A percentile compares a stretch with the other conserved stretches of the same genome.
Evolutionary conservation across 2,888 invertebrate species (phyloP).

Genomic region (Mesoligia furuncula): DNA sequence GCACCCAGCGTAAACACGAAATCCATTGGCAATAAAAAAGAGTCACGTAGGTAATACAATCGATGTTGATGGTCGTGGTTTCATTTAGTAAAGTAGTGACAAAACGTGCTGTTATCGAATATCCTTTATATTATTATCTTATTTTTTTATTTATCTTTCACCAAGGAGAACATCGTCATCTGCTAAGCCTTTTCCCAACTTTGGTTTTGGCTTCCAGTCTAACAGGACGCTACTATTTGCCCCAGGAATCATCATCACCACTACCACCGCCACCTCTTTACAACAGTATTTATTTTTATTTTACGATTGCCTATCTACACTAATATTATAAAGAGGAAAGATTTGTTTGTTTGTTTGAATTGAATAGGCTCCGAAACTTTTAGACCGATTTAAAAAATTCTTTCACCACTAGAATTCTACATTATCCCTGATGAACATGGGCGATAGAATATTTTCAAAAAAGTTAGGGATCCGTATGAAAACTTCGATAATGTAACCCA

Average conservation of each 20-base stretch:
- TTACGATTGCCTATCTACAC: neutral
- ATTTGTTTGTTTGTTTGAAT: no score
- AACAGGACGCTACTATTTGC: neutral
- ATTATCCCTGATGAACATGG: no score
- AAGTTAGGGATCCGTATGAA: no score
- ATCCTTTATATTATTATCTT: neutral
- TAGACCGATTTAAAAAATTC: no score
- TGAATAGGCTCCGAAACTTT: no score
- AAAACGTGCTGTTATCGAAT: constrained; percentile 30
- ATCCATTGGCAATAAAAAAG: constrained; percentile 36
- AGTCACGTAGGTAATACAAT: constrained; percentile 46
- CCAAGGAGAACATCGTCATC: neutral
- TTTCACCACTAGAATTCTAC: no score
- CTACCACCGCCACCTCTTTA: neutral
- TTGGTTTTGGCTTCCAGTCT: neutral
- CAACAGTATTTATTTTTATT: neutral
- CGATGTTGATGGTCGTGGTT: constrained; percentile 25
- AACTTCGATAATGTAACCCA: no score
- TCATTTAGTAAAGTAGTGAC: constrained; percentile 7
- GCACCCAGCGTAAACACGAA: constrained; percentile 5
- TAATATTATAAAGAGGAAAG: no score
- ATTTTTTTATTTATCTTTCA: neutral
- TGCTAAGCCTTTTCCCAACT: neutral
- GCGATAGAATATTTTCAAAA: no score
- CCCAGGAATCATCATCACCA: neutral